Evolutionary conservation across 64 coral and sea anemone species (phyloP), one percentile per base, ranked within the genome.

Genomic region (Montipora foliosa): DNA sequence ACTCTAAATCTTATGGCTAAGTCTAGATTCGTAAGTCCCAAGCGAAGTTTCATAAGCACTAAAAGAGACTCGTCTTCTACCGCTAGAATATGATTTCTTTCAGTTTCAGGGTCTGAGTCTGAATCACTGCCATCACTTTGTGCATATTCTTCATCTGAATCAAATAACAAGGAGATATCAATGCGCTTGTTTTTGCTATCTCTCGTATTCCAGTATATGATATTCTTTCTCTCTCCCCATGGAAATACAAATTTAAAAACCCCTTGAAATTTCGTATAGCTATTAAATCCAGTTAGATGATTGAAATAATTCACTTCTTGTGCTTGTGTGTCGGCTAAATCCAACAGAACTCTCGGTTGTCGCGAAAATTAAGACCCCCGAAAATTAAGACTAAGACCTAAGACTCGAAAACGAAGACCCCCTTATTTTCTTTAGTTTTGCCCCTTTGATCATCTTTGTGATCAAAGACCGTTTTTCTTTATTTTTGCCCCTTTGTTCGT

Each of bases 11-110:
- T 58, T 17, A 95, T 90, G 15, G 82, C 76, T 16, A 95, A 80
- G 59, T 91, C 94, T 17, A 95, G 76, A 50, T 91, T 90, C 11
- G 81, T 95, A 17, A 95, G 80, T 13, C 89, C 94, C 66, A 95
- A 45, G 50, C 76, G 60, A 53, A 95, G 81, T 88, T 95, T 95
- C 89, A 95, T 92, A 48, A 95, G 68, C 16, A 91, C 66, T 61
- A 95, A 46, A 15, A 95, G 67, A 58, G 91, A 95, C 49, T 95
- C 94, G 70, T 95, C 94, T 46, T 95, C 88, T n/a, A 87, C 75
- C 12, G 81, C 70, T n/a, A 91, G 76, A 69, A 67, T 45, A 80
- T 90, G 76, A 80, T 69, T 60, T 59, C 25, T 90, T 16, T 15
- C 13, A 21, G 67, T 17, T 1, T 14, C 78, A 90, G 51, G 37